A percentile compares a stretch with the other conserved stretches of the same genome.
Evolutionary conservation across 2,888 invertebrate genomes (phyloP).

Genomic region (Troides helena): DNA sequence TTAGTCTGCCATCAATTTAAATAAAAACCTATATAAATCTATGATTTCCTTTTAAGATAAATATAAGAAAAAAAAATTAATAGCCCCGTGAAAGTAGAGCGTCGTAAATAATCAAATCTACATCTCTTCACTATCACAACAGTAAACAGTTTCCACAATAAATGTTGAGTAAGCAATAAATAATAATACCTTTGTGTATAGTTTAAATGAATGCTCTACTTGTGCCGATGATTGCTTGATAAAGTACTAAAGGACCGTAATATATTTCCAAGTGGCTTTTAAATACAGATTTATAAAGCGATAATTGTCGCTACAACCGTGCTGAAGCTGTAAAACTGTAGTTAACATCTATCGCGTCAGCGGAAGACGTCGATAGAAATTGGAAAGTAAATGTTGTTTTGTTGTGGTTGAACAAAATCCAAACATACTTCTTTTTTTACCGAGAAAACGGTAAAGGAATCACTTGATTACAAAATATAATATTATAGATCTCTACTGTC

Average conservation of each 20-base stretch:
- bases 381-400: conserved; percentile 16
- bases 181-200: neutral
- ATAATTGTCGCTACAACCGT: conserved; percentile 3
- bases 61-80: neutral
- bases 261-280: neutral
- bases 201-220: conserved; percentile 4
- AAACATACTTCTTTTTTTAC: too few relatives aligned
- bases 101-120: neutral
- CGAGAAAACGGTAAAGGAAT: too few relatives aligned
- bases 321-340: conserved; percentile 1
- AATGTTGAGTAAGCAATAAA: conserved; percentile 7
- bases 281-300: neutral
- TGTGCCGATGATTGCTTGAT: neutral
- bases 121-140: neutral
- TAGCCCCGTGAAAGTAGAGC: neutral
- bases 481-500: neutral
- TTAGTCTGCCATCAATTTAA: neutral
- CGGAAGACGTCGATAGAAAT: conserved; percentile 21
- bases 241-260: conserved; percentile 3
- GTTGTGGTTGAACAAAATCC: neutral
- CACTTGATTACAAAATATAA: too few relatives aligned
- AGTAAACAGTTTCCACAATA: neutral
- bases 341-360: conserved; percentile 3
- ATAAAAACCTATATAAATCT: neutral
- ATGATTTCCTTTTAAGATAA: neutral